phyloP scores from a whole-genome alignment of 2,113 vertebrate genomes.

The Oreochromis spilurus region DNA sequence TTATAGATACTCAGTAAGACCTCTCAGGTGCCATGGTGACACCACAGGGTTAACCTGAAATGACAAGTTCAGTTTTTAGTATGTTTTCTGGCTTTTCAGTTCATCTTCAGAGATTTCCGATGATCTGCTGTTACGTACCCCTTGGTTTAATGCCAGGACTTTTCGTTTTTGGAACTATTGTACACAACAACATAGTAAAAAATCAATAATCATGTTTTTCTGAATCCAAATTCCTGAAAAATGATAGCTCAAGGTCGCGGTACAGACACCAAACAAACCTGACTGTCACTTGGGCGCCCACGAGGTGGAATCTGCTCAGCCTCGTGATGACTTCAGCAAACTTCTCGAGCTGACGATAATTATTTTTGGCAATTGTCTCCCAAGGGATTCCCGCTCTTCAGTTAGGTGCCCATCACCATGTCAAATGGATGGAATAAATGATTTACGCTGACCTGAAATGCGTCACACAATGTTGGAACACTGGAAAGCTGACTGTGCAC shows the following conservation, averaged over 20 bases:
- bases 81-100: not conserved
- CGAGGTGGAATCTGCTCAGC: not conserved
- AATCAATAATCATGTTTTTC: not conserved
- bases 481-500: not conserved
- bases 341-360: not conserved
- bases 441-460: not conserved
- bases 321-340: not conserved
- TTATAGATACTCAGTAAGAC: not conserved
- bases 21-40: not conserved
- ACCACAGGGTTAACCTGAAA: not conserved
- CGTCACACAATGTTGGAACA: not conserved
- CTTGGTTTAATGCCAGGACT: not conserved
- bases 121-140: not conserved
- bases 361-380: not conserved
- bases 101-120: not conserved
- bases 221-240: not conserved
- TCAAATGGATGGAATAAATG: not conserved
- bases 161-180: not conserved
- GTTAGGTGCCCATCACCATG: not conserved
- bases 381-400: not conserved
- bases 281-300: not conserved
- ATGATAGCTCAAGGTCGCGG: rapidly evolving
- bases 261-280: not conserved
- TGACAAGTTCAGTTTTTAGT: not conserved
- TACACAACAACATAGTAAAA: not conserved